Evolutionary conservation across 53 echinoderm and acorn worm genomes (phyloP).

Genomic region (Actinopyga echinites): DNA sequence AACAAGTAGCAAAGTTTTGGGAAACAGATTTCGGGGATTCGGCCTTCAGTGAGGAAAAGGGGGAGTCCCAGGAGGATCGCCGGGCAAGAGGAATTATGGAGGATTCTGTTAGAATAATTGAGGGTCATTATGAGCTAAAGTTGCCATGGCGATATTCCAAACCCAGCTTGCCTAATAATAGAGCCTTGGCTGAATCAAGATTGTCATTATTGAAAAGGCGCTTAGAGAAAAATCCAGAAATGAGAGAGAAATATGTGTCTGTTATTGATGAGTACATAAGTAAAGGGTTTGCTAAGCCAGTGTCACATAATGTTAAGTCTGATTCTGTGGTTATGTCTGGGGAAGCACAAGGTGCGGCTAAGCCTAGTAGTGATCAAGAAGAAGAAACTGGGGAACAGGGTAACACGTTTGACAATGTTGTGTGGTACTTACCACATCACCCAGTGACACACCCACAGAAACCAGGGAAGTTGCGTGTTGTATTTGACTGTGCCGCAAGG

Average conservation of each 20-base stretch:
- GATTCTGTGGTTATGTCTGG: too few relatives aligned
- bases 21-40: slow-evolving; percentile 6
- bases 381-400: too few relatives aligned
- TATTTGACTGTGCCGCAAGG: slow-evolving; percentile 58
- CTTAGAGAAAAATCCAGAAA: slow-evolving; percentile 35
- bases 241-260: slow-evolving; percentile 11
- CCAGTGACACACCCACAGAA: slow-evolving; percentile 57
- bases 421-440: slow-evolving; percentile 61
- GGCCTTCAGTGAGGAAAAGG: background rate
- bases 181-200: slow-evolving; percentile 27
- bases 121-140: slow-evolving; percentile 56
- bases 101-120: slow-evolving; percentile 25
- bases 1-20: background rate
- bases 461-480: slow-evolving; percentile 45
- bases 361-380: too few relatives aligned
- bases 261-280: too few relatives aligned
- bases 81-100: slow-evolving; percentile 49
- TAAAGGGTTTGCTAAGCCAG: too few relatives aligned
- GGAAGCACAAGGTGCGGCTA: too few relatives aligned
- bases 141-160: slow-evolving; percentile 49
- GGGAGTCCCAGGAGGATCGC: slow-evolving; percentile 55
- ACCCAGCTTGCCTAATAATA: slow-evolving; percentile 49
- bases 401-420: background rate
- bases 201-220: slow-evolving; percentile 48
- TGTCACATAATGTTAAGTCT: too few relatives aligned